Percentiles rank a stretch among this genome's conserved stretches.
Evolutionary conservation across 2,113 vertebrate species (phyloP).

Genomic region (Sula dactylatra): DNA sequence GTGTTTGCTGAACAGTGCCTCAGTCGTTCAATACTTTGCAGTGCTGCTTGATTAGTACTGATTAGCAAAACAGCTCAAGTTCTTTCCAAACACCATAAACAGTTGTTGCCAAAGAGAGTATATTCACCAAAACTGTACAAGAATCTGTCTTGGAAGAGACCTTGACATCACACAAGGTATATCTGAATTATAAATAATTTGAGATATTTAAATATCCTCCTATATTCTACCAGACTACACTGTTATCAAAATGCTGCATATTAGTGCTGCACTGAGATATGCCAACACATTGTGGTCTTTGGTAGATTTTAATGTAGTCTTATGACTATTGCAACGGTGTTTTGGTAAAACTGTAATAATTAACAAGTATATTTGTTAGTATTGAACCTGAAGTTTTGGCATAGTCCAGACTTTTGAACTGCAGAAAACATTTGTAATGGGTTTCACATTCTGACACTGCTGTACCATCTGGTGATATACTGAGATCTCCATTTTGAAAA

Average conservation of each 20-base stretch:
- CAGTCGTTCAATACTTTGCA: neutral
- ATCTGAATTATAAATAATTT: neutral
- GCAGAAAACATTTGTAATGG: neutral
- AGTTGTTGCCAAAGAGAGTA: neutral
- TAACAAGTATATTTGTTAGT: neutral
- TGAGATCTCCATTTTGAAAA: neutral
- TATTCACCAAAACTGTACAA: neutral
- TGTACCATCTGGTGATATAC: neutral
- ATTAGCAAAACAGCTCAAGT: neutral
- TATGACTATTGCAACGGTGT: neutral
- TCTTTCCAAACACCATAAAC: neutral
- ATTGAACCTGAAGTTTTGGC: neutral
- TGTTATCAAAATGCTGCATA: neutral
- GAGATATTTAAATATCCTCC: neutral
- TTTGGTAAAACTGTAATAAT: neutral
- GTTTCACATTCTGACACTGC: neutral
- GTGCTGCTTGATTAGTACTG: neutral
- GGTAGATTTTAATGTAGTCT: neutral
- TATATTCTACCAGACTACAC: neutral
- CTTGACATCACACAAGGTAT: neutral
- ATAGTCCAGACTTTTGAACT: neutral
- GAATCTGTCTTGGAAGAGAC: neutral
- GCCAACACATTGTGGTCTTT: neutral
- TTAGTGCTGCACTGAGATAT: neutral
- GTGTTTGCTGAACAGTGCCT: neutral